Conservation (phyloP, 2,113 vertebrate species). For the Nycticryphes semicollaris region DNA sequence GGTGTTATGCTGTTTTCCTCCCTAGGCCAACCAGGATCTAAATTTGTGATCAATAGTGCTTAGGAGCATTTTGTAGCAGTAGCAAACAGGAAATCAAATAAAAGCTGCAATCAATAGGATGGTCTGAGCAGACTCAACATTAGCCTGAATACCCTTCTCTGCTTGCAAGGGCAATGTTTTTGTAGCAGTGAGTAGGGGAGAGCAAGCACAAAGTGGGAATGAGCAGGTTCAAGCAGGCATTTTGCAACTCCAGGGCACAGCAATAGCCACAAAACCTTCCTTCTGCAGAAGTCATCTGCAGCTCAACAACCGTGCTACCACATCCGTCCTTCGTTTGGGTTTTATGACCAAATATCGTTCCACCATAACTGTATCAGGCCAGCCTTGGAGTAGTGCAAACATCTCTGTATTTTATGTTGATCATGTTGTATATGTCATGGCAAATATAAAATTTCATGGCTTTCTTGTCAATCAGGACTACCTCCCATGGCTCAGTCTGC, state of each 20-base stretch:
- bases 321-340: background rate
- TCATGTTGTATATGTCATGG: background rate
- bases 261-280: background rate
- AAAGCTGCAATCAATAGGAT: background rate
- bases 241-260: background rate
- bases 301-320: accelerated
- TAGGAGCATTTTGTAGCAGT: background rate
- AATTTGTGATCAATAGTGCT: background rate
- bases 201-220: background rate
- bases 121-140: background rate
- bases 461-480: background rate
- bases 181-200: background rate
- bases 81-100: background rate
- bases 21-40: background rate
- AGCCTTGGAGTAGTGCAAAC: background rate
- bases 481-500: background rate
- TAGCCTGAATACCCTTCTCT: background rate
- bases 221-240: background rate
- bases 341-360: background rate
- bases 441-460: background rate
- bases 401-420: background rate
- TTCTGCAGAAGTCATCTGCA: background rate
- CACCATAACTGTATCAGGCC: background rate
- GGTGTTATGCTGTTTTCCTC: accelerated
- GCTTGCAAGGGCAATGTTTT: background rate